Evolutionary conservation across 2,113 vertebrate species (phyloP).

Genomic region (Cisticola juncidis): DNA sequence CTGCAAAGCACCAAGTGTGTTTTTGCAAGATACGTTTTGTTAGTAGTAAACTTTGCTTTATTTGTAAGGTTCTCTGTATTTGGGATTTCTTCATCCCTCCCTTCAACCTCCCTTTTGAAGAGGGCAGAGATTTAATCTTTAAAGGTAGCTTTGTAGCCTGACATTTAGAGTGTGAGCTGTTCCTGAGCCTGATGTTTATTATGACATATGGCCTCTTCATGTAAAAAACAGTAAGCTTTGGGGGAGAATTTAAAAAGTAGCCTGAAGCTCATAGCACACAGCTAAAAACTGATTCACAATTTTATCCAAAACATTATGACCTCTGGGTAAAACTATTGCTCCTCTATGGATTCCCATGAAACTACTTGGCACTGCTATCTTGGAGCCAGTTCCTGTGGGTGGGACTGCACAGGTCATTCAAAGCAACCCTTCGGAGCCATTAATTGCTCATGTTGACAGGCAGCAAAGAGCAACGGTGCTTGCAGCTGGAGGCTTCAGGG

Average conservation of each 20-base stretch:
- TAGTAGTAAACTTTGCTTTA: constrained; percentile 63
- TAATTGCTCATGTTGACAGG: constrained; percentile 33
- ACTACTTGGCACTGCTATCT: background rate
- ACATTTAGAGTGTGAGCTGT: constrained; percentile 65
- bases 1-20: constrained; percentile 59
- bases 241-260: constrained; percentile 54
- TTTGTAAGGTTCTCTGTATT: constrained; percentile 48
- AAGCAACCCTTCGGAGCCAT: background rate
- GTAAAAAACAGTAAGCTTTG: constrained; percentile 57
- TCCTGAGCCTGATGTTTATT: constrained; percentile 60
- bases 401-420: background rate
- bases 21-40: constrained; percentile 65
- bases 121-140: constrained; percentile 65
- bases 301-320: constrained; percentile 54
- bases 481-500: constrained; percentile 17
- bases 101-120: constrained; percentile 56
- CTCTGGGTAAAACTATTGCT: constrained; percentile 24
- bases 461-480: background rate
- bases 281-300: constrained; percentile 34
- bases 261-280: background rate
- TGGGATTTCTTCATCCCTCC: constrained; percentile 39
- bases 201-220: constrained; percentile 40
- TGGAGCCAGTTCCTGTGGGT: background rate
- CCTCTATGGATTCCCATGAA: background rate
- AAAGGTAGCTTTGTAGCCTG: constrained; percentile 67